phyloP scores from a whole-genome alignment of 2,113 vertebrate species.

The Ramphastos sulfuratus region DNA sequence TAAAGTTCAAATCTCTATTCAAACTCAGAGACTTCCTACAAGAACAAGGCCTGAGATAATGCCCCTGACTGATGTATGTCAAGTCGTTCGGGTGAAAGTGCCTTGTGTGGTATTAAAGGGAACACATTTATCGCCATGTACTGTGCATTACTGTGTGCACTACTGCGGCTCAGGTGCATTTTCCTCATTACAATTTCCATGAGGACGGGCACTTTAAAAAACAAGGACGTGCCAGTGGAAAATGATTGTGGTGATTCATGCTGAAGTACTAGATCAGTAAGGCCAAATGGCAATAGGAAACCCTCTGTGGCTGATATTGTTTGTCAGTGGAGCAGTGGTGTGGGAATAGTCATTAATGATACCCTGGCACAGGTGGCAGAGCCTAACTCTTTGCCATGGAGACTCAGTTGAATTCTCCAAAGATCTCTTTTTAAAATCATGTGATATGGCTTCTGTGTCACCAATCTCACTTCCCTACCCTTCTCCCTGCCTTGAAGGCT shows the following conservation, averaged over 20 bases:
- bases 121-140: not conserved
- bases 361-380: not conserved
- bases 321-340: not conserved
- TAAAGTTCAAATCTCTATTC: not conserved
- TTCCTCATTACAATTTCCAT: not conserved
- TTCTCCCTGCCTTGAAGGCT: not conserved
- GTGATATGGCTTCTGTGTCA: not conserved
- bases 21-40: not conserved
- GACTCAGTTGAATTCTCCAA: not conserved
- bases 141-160: too few species aligned
- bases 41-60: not conserved
- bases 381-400: not conserved
- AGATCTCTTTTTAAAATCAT: not conserved
- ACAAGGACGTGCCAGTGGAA: not conserved
- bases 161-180: not conserved
- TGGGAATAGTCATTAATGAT: not conserved
- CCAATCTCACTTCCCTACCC: rapidly evolving
- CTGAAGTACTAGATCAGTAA: not conserved
- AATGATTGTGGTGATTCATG: not conserved
- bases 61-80: not conserved
- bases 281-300: not conserved
- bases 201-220: not conserved
- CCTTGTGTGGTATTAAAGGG: not conserved
- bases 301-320: not conserved
- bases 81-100: not conserved